Evolutionary conservation across 2,888 invertebrate species (phyloP).

Genomic region (Drosophila limbata): DNA sequence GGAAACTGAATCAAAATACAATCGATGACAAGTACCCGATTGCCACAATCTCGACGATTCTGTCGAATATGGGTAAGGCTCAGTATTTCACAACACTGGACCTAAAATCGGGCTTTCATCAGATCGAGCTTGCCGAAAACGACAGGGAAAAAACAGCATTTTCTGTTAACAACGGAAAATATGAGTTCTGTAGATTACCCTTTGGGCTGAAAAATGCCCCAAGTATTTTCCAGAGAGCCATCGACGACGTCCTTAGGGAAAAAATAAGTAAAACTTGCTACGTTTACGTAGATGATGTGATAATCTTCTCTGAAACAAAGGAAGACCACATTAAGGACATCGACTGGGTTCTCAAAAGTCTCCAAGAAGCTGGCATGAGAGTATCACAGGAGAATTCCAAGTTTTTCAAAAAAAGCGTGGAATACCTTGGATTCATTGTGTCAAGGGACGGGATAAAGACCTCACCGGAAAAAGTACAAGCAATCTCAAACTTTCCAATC

Average conservation of each 20-base stretch:
- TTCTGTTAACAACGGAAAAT: constrained; percentile 17
- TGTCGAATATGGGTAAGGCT: constrained; percentile 80
- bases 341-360: neutral
- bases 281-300: constrained; percentile 26
- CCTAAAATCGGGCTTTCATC: constrained; percentile 77
- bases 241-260: constrained; percentile 18
- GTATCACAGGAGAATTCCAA: constrained; percentile 7
- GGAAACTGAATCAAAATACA: constrained; percentile 34
- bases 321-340: constrained; percentile 14
- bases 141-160: constrained; percentile 18
- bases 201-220: constrained; percentile 24
- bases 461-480: constrained; percentile 1
- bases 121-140: constrained; percentile 16
- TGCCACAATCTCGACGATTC: constrained; percentile 79
- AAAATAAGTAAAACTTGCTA: constrained; percentile 17
- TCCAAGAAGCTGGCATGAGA: neutral
- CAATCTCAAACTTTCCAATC: neutral
- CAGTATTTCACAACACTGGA: constrained; percentile 83
- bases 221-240: constrained; percentile 24
- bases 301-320: constrained; percentile 14
- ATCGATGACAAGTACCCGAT: constrained; percentile 77
- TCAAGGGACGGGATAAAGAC: neutral
- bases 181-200: constrained; percentile 8
- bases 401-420: constrained; percentile 8
- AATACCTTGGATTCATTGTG: neutral